phyloP scores from a whole-genome alignment of 2,888 invertebrate genomes.

The Andrena trimmerana region DNA sequence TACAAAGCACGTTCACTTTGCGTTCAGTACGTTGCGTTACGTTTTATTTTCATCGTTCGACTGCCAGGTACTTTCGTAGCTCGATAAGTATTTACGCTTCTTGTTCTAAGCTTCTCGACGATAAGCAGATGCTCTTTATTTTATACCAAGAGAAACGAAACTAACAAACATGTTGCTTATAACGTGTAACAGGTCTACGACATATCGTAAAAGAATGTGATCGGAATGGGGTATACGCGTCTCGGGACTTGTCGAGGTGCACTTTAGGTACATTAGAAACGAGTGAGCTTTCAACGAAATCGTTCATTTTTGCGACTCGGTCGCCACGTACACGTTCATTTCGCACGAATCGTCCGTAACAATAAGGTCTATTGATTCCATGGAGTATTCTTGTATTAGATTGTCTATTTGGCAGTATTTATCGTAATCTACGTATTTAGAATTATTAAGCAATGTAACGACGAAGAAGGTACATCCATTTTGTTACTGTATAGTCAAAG shows the following conservation, averaged over 20 bases:
- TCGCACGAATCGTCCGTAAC: neutral
- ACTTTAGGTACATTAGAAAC: constrained; percentile 25
- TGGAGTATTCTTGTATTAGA: constrained; percentile 10
- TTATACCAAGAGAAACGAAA: neutral
- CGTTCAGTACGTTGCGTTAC: constrained; percentile 6
- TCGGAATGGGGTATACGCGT: neutral
- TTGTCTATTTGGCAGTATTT: constrained; percentile 52
- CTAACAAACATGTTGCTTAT: neutral
- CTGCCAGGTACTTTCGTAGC: constrained; percentile 50
- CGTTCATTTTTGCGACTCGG: neutral
- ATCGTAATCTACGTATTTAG: constrained; percentile 5
- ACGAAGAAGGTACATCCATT: constrained; percentile 8
- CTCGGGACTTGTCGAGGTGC: constrained; percentile 12
- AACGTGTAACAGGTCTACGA: constrained; percentile 22
- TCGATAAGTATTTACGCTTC: constrained; percentile 19
- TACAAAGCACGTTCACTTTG: constrained; percentile 20
- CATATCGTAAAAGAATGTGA: constrained; percentile 45
- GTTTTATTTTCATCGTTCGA: constrained; percentile 15
- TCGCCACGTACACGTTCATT: neutral
- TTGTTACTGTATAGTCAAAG: constrained; percentile 30
- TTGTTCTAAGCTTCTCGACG: neutral
- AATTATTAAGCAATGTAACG: constrained; percentile 18
- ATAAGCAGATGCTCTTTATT: neutral
- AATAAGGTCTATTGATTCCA: constrained; percentile 1
- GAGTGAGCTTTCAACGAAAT: neutral